Evolutionary conservation across 2,888 invertebrate species (phyloP).

Genomic region (Chironomus riparius): DNA sequence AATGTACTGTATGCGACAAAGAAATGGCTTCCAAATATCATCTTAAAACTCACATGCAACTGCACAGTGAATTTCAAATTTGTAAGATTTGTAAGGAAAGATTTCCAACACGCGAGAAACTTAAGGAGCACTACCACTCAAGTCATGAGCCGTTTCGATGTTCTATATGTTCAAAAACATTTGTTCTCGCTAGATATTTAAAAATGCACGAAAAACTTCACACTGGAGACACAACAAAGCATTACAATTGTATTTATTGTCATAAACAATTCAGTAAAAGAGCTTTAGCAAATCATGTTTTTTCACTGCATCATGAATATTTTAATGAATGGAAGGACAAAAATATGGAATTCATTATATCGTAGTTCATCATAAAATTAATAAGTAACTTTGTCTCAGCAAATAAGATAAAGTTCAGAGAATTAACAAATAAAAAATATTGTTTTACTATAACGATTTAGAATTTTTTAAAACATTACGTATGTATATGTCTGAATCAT

Average conservation of each 20-base stretch:
- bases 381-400: not conserved
- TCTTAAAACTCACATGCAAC: constrained; percentile 3
- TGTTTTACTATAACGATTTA: too few relatives aligned
- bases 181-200: not conserved
- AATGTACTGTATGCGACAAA: not conserved
- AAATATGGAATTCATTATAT: not conserved
- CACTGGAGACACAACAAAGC: not conserved
- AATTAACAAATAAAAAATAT: too few relatives aligned
- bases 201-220: constrained; percentile 23
- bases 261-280: not conserved
- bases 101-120: not conserved
- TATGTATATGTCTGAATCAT: too few relatives aligned
- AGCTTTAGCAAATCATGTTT: constrained; percentile 11
- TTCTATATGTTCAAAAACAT: not conserved
- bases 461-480: too few relatives aligned
- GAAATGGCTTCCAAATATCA: constrained; percentile 20
- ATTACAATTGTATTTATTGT: not conserved
- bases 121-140: constrained; percentile 4
- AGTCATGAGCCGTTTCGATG: not conserved
- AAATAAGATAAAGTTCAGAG: too few relatives aligned
- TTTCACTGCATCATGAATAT: not conserved
- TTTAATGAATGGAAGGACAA: constrained; percentile 7
- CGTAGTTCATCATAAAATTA: not conserved
- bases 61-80: not conserved
- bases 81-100: not conserved